Evolutionary conservation across 2,888 invertebrate genomes (phyloP).

Genomic region (Margaritifera margaritifera): DNA sequence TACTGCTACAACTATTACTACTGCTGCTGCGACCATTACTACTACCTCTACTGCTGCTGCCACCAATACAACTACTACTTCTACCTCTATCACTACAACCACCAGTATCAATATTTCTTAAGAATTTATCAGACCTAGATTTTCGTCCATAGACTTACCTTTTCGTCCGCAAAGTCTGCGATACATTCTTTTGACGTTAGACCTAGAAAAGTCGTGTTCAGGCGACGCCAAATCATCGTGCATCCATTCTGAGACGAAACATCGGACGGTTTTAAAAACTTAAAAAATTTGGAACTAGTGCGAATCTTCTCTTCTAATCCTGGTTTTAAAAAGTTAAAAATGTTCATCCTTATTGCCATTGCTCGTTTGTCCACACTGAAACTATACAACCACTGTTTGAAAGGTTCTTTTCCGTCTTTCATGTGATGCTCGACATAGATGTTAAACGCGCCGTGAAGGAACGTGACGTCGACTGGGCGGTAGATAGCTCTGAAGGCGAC

Average conservation of each 20-base stretch:
- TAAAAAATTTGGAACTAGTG: conserved; percentile 30
- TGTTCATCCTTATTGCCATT: conserved; percentile 39
- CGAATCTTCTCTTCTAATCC: conserved; percentile 30
- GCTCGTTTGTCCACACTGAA: conserved; percentile 37
- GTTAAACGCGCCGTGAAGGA: conserved; percentile 42
- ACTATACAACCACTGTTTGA: conserved; percentile 47
- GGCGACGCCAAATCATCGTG: conserved; percentile 58
- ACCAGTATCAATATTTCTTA: neutral
- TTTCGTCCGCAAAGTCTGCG: conserved; percentile 43
- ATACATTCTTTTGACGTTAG: conserved; percentile 53
- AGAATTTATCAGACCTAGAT: neutral
- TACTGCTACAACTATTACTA: no score
- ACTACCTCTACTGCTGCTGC: no score
- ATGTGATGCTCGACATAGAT: conserved; percentile 50
- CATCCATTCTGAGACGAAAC: conserved; percentile 49
- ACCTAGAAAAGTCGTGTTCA: conserved; percentile 51
- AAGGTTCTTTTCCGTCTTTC: conserved; percentile 36
- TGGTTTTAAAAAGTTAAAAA: conserved; percentile 34
- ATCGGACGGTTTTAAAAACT: conserved; percentile 34
- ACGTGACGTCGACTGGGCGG: conserved; percentile 44
- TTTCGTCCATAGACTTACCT: conserved; percentile 33
- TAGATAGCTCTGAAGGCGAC: conserved; percentile 34
- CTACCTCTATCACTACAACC: no score
- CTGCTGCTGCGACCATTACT: no score
- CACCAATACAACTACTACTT: no score